Conservation (phyloP, 1,140 invertebrate genomes). For the Eriocheir sinensis region DNA sequence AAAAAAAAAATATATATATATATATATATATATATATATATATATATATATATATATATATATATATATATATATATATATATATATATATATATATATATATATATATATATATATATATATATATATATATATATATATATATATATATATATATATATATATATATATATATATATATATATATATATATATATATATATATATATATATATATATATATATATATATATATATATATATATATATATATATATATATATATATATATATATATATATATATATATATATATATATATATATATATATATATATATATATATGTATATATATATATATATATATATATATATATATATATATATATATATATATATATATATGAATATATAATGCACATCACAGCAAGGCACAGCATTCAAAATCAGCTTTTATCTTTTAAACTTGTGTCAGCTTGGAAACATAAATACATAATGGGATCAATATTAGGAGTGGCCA, state of each 20-base stretch:
- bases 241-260: constrained; percentile 2
- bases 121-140: constrained; percentile 61
- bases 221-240: neutral
- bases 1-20: no score
- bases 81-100: constrained; percentile 60
- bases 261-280: constrained; percentile 59
- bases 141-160: constrained; percentile 59
- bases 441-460: no score
- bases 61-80: no score
- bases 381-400: constrained; percentile 32
- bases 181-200: constrained; percentile 68
- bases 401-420: no score
- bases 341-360: constrained; percentile 27
- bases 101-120: constrained; percentile 64
- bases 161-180: constrained; percentile 69
- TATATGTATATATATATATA: constrained; percentile 45
- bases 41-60: no score
- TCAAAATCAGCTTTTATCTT: no score
- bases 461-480: no score
- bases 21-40: no score
- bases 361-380: constrained; percentile 36
- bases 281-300: constrained; percentile 62
- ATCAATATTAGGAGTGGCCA: no score
- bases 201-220: constrained; percentile 68
- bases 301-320: constrained; percentile 62